Evolutionary conservation across 2,113 vertebrate species (phyloP), one percentile per base, ranked within the genome.

Genomic region (Electrona antarctica): DNA sequence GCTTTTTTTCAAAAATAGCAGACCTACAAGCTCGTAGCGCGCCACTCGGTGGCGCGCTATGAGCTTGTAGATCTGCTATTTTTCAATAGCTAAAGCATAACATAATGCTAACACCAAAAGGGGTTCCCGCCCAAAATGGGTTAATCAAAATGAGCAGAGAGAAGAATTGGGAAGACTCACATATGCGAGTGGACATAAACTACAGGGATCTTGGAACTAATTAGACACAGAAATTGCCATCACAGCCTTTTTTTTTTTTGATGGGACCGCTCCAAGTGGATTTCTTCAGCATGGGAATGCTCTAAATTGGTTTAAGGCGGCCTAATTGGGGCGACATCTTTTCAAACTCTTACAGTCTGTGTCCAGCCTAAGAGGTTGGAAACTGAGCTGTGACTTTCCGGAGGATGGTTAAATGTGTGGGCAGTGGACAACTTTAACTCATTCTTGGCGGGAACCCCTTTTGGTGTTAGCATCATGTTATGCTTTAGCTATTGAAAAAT

Each of bases 121-220:
- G n/a, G n/a, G n/a, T n/a, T n/a, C n/a, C n/a, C n/a, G n/a, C n/a
- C n/a, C n/a, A n/a, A n/a, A n/a, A n/a, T 33, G 2, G 29, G 29
- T 33, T 69, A 55, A 60, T 52, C 60, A 73, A 74, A 8, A 49
- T 64, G 47, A 64, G 45, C 48, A 51, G 63, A 64, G 48, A 55
- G 50, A 80, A 70, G 77, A 47, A 74, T 48, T 65, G 15, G 69
- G 28, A 70, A 81, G 67, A 78, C 47, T 46, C 11, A 64, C 28
- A 71, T 49, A 58, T 45, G 48, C 48, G 56, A 33, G 55, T 14
- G 45, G 60, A 59, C 46, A 60, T 21, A 71, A 58, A 73, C 59
- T 54, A 13, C 5, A 54, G 5, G 51, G 33, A 41, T 41, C 33
- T 13, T 13, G 49, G 49, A 9, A 8, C 49, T 50, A 50, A 50